Conservation (phyloP, 2,797 vertebrate species). For the Coracias cyanogaster region DNA sequence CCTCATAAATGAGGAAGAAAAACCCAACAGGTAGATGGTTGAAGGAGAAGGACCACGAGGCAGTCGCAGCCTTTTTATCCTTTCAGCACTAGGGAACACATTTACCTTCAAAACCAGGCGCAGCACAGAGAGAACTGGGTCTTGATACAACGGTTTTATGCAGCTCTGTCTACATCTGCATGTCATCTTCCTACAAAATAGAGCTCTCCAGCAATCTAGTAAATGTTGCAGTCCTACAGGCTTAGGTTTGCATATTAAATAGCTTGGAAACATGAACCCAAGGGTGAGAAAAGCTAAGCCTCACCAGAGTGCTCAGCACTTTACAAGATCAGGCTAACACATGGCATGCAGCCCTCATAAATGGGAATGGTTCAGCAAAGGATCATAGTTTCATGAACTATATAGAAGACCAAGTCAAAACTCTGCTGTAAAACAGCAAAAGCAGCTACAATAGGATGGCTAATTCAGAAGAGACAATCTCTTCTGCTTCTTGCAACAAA, state of each 20-base stretch:
- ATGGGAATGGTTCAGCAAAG: background rate
- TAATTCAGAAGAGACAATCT: background rate
- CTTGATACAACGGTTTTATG: background rate
- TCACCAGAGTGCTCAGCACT: background rate
- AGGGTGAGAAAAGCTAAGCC: background rate
- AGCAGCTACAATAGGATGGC: background rate
- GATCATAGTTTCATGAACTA: background rate
- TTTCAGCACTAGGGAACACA: background rate
- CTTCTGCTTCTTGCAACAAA: background rate
- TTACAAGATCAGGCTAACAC: background rate
- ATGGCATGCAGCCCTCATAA: background rate
- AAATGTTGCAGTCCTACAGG: background rate
- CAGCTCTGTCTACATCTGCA: background rate
- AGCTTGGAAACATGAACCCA: constrained; percentile 19
- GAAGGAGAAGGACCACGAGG: background rate
- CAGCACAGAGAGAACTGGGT: background rate
- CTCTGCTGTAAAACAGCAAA: background rate
- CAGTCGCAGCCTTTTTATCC: background rate
- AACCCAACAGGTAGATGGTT: background rate
- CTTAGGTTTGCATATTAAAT: constrained; percentile 16
- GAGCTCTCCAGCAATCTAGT: background rate
- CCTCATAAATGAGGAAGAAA: background rate
- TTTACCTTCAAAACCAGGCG: background rate
- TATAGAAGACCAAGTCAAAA: background rate
- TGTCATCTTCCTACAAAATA: background rate